Conservation (phyloP, 2,888 invertebrate species). For the Pinctada fucata region DNA sequence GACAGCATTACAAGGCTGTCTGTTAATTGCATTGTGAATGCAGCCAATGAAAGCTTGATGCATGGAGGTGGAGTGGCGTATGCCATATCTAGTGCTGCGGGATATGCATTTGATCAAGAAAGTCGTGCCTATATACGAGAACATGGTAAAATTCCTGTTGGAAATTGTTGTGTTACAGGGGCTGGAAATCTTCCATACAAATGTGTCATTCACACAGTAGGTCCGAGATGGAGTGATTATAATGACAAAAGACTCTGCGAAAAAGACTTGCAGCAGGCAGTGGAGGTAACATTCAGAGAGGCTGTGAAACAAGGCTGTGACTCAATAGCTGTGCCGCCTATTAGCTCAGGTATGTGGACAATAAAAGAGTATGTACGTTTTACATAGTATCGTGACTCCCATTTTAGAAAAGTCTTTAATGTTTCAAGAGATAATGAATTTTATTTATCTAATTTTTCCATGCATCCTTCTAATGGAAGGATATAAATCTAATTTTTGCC, state of each 20-base stretch:
- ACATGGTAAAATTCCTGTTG: conserved; percentile 39
- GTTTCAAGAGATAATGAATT: no score
- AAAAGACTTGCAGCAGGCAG: conserved; percentile 39
- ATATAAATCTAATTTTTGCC: no score
- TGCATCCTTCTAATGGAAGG: no score
- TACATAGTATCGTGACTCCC: no score
- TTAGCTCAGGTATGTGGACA: conserved; percentile 48
- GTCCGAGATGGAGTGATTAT: conserved; percentile 50
- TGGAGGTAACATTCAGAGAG: conserved; percentile 47
- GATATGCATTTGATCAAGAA: conserved; percentile 42
- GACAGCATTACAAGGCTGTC: conserved; percentile 42
- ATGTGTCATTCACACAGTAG: conserved; percentile 40
- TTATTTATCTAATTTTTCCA: no score
- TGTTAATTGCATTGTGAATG: no score
- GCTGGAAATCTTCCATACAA: conserved; percentile 37
- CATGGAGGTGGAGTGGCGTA: conserved; percentile 42
- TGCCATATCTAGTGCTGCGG: conserved; percentile 46
- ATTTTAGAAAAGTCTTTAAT: background rate
- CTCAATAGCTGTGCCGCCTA: conserved; percentile 46
- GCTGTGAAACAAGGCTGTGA: conserved; percentile 29
- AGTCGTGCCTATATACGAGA: conserved; percentile 36
- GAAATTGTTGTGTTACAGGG: conserved; percentile 43
- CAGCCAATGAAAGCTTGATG: no score
- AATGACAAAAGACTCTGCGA: conserved; percentile 26
- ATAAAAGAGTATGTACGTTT: no score